These are phyloP conservation scores for Circaetus cinerascens DNA, from an alignment of 2,113 vertebrate genomes.

Conservation along the genomic window DNA sequence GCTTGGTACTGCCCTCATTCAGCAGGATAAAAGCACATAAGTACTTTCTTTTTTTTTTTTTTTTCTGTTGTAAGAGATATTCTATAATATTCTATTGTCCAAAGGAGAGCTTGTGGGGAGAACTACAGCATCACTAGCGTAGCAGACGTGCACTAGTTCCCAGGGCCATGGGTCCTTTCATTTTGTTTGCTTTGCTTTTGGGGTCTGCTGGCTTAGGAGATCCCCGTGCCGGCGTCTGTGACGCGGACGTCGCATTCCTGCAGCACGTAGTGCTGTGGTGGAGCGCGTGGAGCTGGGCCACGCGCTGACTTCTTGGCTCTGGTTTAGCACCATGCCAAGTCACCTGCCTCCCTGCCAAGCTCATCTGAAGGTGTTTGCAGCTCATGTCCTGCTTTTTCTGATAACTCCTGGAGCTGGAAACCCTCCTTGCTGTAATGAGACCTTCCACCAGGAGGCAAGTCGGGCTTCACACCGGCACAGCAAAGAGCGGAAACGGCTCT, in stretches of 20 bases:
- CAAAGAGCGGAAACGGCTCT: background rate
- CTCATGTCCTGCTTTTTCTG: background rate
- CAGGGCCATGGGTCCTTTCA: background rate
- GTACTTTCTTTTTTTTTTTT: background rate
- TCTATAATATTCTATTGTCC: background rate
- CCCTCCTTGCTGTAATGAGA: constrained; percentile 37
- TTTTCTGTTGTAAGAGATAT: background rate
- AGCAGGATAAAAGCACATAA: background rate
- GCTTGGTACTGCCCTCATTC: background rate
- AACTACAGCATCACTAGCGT: rapidly evolving
- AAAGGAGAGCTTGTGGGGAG: background rate
- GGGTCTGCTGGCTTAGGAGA: background rate
- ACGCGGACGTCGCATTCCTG: rapidly evolving
- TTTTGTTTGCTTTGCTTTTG: background rate
- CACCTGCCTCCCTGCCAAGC: background rate
- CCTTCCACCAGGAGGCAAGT: constrained; percentile 61
- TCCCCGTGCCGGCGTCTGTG: rapidly evolving
- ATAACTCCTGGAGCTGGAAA: background rate
- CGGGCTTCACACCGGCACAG: background rate
- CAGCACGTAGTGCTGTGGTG: rapidly evolving
- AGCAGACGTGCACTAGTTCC: background rate
- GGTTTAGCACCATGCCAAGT: background rate
- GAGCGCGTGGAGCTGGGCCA: rapidly evolving
- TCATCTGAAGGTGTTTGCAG: background rate
- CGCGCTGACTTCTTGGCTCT: background rate